A percentile compares a stretch with the other conserved stretches of the same genome.
These are phyloP conservation scores for Palythoa heliodiscus DNA, from an alignment of 92 coral and sea anemone genomes.

Conservation along the genomic window DNA sequence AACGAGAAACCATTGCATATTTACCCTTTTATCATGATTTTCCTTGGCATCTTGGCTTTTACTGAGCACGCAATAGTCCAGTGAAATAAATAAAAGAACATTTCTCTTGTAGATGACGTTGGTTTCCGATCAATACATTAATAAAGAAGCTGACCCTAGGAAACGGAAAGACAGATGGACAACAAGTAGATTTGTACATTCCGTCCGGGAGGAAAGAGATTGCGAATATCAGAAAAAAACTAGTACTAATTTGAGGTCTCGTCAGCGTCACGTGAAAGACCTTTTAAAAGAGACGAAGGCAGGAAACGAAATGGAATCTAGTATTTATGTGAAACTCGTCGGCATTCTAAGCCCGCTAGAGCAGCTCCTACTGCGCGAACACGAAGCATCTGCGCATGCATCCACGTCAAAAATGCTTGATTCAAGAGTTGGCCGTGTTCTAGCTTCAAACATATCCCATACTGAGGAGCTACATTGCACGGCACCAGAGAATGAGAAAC, in stretches of 20 bases:
- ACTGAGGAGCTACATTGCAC: not conserved
- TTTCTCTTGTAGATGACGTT: slow-evolving; percentile 23
- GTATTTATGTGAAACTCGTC: not conserved
- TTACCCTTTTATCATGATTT: no score
- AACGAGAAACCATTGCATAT: no score
- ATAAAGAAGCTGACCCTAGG: not conserved
- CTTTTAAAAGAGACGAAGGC: not conserved
- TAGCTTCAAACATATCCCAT: slow-evolving; percentile 15
- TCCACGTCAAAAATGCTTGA: not conserved
- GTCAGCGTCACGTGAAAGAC: not conserved
- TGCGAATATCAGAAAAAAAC: not conserved
- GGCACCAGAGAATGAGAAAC: not conserved
- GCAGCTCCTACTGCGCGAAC: not conserved
- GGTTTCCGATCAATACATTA: not conserved
- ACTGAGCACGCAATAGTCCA: no score
- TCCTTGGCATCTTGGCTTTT: no score
- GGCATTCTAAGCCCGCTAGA: not conserved
- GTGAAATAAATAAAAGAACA: not conserved
- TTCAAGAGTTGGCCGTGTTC: not conserved
- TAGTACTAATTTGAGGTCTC: not conserved
- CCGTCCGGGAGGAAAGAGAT: not conserved
- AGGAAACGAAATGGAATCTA: not conserved
- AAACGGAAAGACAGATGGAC: not conserved
- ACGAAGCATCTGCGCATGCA: not conserved
- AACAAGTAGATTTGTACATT: not conserved